A percentile compares a stretch with the other conserved stretches of the same genome.
phyloP scores from a whole-genome alignment of 2,888 invertebrate genomes.

The Callimorpha dominula region DNA sequence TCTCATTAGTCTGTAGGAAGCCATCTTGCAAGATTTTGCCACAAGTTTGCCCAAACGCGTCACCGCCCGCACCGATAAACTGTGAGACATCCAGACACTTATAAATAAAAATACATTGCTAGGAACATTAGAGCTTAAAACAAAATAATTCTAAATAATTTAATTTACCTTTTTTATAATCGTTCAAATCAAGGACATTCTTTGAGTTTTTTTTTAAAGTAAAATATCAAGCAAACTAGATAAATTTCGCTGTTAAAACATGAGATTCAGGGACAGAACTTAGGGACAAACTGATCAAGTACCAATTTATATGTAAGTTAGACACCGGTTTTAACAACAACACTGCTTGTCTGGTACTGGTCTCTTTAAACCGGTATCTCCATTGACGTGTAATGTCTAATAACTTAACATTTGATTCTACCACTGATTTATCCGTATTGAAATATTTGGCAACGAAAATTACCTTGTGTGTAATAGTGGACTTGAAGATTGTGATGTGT shows the following conservation, averaged over 20 bases:
- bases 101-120: slow-evolving; percentile 77
- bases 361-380: background rate
- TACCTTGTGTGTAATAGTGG: background rate
- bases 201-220: slow-evolving; percentile 3
- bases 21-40: slow-evolving; percentile 6
- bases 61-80: slow-evolving; percentile 42
- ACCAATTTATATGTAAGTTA: background rate
- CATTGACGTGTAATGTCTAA: background rate
- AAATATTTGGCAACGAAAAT: background rate
- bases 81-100: slow-evolving; percentile 42
- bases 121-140: slow-evolving; percentile 85
- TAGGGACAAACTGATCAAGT: background rate
- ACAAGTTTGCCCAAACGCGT: slow-evolving; percentile 25
- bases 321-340: background rate
- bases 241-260: background rate
- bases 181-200: slow-evolving; percentile 18
- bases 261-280: slow-evolving; percentile 8
- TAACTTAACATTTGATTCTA: background rate
- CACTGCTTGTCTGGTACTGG: background rate
- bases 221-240: background rate
- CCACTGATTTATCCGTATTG: background rate
- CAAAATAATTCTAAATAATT: slow-evolving; percentile 78
- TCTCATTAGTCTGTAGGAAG: background rate
- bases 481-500: background rate
- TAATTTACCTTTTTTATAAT: slow-evolving; percentile 48